Conservation (phyloP, 2,113 vertebrate species). For the Astatoreochromis straeleni region DNA sequence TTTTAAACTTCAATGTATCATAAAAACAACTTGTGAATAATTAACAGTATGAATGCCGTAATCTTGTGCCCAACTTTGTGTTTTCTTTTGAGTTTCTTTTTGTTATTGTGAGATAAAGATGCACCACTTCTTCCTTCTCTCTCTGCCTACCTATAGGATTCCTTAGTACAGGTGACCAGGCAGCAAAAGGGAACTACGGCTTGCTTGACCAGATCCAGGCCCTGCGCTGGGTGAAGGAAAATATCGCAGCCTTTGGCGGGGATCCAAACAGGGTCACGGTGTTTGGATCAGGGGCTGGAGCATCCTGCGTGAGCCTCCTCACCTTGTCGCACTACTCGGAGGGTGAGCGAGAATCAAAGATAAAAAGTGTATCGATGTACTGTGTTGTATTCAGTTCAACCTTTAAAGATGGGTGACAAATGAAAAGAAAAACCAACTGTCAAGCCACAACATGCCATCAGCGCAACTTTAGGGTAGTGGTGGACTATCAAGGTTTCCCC, state of each 20-base stretch:
- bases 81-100: background rate
- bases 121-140: background rate
- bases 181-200: slow-evolving; percentile 94
- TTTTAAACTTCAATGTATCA: background rate
- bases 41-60: background rate
- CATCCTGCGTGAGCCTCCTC: slow-evolving; percentile 93
- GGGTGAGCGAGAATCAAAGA: slow-evolving; percentile 68
- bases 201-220: slow-evolving; percentile 96
- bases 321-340: slow-evolving; percentile 97
- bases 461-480: background rate
- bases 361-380: background rate
- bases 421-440: background rate
- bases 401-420: background rate
- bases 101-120: background rate
- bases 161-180: slow-evolving; percentile 93
- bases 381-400: background rate
- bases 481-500: background rate
- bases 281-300: slow-evolving; percentile 94
- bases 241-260: slow-evolving; percentile 89
- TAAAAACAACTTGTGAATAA: background rate
- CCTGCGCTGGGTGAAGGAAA: slow-evolving; percentile 94
- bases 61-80: background rate
- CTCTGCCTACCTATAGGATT: slow-evolving; percentile 74
- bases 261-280: slow-evolving; percentile 92
- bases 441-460: background rate